Evolutionary conservation across 2,113 vertebrate genomes (phyloP), one percentile per base, ranked within the genome.

Genomic region (Cisticola juncidis): DNA sequence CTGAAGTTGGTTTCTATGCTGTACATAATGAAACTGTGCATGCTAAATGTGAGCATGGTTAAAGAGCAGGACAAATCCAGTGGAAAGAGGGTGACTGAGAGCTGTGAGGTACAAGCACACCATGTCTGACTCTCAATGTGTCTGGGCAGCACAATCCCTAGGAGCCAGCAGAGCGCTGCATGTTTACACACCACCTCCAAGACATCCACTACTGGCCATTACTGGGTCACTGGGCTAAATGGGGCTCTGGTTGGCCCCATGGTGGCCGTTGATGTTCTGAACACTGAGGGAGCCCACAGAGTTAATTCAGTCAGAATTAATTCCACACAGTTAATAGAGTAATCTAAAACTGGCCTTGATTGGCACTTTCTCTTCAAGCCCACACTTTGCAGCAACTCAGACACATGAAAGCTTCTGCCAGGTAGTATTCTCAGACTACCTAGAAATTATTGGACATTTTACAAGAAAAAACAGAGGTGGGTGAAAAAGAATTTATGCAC

Each of bases 1-100:
- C 33, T 66, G 4, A 81, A 83, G 35, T 1, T 80, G 23, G 11
- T 54, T 88, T 88, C 48, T 36, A 48, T 0, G 0, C 17, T n/a
- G 20, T 31, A 12, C 0, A 0, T 13, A 74, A 74, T 5, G 4
- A 62, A 56, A 44, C 26, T 54, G 60, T 9, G 35, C 3, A 12
- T 87, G 21, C 31, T 42, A 14, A 66, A 47, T 56, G 22, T 14
- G 20, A 38, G 38, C 23, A 54, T 0, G 4, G 44, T 56, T 79
- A 85, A 85, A 57, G 47, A 42, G 17, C 0, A 2, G 35, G 66
- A 50, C 50, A 82, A 71, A 60, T 35, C 14, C 57, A 79, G 33
- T 19, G 25, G n/a, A 44, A 60, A n/a, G 70, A 62, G 12, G 3
- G 13, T 68, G 48, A 71, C 25, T 9, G 13, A 57, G 38, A 87